Evolutionary conservation across 2,797 vertebrate genomes (phyloP).

Genomic region (Alfaro cultratus): DNA sequence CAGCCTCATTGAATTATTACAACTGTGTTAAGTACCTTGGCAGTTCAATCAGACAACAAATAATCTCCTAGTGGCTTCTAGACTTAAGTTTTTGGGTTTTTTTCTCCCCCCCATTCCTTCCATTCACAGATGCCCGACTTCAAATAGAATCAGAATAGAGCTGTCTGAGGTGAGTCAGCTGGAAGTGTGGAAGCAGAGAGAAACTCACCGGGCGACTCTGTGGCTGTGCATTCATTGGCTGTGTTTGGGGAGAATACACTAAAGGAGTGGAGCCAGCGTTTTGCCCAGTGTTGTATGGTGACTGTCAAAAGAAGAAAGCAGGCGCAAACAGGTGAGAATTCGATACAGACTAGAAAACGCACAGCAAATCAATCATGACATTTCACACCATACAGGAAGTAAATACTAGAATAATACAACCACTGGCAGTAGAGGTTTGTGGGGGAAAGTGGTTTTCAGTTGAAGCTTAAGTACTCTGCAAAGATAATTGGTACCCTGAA

Average conservation of each 20-base stretch:
- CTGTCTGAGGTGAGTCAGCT: constrained; percentile 8
- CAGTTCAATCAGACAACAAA: constrained; percentile 11
- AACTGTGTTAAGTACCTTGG: background rate
- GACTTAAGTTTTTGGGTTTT: constrained; percentile 3
- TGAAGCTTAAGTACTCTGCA: constrained; percentile 24
- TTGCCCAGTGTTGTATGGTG: constrained; percentile 94
- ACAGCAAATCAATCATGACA: constrained; percentile 18
- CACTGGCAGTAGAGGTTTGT: constrained; percentile 18
- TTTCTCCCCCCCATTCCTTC: background rate
- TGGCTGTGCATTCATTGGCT: constrained; percentile 95
- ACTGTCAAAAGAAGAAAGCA: constrained; percentile 75
- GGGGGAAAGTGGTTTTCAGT: constrained; percentile 32
- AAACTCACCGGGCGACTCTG: constrained; percentile 94
- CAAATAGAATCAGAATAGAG: constrained; percentile 15
- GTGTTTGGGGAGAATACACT: constrained; percentile 93
- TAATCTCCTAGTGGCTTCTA: background rate
- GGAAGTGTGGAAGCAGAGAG: constrained; percentile 18
- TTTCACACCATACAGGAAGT: constrained; percentile 4
- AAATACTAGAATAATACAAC: constrained; percentile 7
- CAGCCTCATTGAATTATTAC: constrained; percentile 23
- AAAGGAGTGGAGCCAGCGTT: constrained; percentile 91
- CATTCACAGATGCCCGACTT: background rate
- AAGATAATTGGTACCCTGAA: constrained; percentile 50
- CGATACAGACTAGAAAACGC: background rate
- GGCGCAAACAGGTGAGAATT: constrained; percentile 27